These are phyloP conservation scores for Eugnorisma glareosa DNA, from an alignment of 2,888 invertebrate species.

Conservation along the genomic window DNA sequence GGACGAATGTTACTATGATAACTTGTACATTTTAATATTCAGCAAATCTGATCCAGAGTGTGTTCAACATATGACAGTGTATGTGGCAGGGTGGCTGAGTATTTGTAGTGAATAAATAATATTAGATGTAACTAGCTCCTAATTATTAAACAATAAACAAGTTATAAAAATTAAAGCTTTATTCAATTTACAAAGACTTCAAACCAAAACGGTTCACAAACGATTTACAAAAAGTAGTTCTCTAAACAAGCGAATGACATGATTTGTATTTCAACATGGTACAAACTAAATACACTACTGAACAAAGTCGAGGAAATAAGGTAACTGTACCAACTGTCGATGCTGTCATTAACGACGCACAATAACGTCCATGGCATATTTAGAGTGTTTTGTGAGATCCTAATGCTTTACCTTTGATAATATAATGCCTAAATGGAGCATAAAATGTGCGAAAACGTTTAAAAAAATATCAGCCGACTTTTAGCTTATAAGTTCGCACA, in stretches of 20 bases:
- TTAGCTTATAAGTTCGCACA: too few relatives aligned
- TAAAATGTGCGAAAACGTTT: too few relatives aligned
- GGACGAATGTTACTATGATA: background rate
- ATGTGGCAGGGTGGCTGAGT: constrained; percentile 11
- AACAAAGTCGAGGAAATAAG: background rate
- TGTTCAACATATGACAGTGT: background rate
- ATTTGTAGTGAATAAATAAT: constrained; percentile 10
- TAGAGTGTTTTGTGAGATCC: background rate
- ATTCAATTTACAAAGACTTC: constrained; percentile 56
- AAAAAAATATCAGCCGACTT: too few relatives aligned
- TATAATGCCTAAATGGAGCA: background rate
- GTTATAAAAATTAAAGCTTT: constrained; percentile 35
- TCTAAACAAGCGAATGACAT: constrained; percentile 2
- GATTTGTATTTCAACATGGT: constrained; percentile 11
- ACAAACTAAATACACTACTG: constrained; percentile 3
- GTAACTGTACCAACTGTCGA: background rate
- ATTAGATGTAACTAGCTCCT: constrained; percentile 31
- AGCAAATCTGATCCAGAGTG: background rate
- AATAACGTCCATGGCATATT: background rate
- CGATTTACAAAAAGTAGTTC: constrained; percentile 36
- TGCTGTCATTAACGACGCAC: background rate
- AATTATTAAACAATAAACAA: constrained; percentile 53
- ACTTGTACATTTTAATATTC: background rate
- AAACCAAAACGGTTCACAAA: constrained; percentile 49
- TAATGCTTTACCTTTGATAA: too few relatives aligned